A percentile compares a stretch with the other conserved stretches of the same genome.
phyloP scores from a whole-genome alignment of 2,888 invertebrate species.

The Eristalis pertinax region DNA sequence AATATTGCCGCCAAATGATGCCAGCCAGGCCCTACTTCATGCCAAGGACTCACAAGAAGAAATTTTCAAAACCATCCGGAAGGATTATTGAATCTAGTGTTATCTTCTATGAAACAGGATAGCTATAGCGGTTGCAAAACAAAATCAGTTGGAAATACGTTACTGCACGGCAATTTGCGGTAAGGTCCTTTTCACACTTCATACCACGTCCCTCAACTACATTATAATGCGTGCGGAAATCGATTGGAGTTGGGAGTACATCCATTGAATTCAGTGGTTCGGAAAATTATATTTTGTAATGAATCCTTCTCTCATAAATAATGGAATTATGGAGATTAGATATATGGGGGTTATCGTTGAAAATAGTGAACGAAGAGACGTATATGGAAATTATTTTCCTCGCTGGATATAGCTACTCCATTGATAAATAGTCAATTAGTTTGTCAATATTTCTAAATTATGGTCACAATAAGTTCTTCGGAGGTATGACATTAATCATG shows the following conservation, averaged over 20 bases:
- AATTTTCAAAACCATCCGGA: conserved; percentile 11
- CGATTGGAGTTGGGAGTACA: conserved; percentile 70
- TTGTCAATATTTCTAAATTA: neutral
- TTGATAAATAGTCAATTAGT: conserved; percentile 31
- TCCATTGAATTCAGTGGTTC: conserved; percentile 78
- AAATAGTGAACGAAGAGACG: conserved; percentile 41
- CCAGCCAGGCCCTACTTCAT: neutral
- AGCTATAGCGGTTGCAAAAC: conserved; percentile 45
- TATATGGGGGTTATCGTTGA: conserved; percentile 39
- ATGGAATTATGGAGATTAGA: conserved; percentile 80
- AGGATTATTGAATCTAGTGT: conserved; percentile 63
- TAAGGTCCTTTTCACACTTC: conserved; percentile 32
- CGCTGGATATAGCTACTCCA: neutral
- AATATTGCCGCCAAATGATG: conserved; percentile 7
- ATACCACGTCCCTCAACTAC: conserved; percentile 25
- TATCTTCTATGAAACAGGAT: conserved; percentile 59
- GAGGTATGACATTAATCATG: neutral
- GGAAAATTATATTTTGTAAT: conserved; percentile 80
- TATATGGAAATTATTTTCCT: neutral
- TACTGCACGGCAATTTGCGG: conserved; percentile 58
- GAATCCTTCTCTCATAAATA: conserved; percentile 78
- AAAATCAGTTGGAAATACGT: conserved; percentile 51
- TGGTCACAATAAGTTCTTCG: neutral
- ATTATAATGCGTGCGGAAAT: conserved; percentile 63
- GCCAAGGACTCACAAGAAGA: neutral